Base-by-base conservation (phyloP, 2,888 invertebrate species). In the Cartodere bifasciata region DNA sequence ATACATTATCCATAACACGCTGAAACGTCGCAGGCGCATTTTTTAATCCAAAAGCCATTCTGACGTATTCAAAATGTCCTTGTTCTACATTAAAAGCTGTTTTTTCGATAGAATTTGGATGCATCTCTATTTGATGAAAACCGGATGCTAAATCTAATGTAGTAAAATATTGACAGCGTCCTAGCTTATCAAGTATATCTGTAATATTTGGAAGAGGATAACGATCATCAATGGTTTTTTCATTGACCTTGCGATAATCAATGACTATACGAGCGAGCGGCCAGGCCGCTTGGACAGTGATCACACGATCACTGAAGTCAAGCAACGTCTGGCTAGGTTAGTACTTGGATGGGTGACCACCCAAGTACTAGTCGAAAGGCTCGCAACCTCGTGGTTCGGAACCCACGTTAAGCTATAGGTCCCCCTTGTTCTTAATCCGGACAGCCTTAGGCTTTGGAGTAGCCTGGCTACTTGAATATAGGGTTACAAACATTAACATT, bases 121-220 rank as follows among this genome's bases (percentile, higher is more conserved):
- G 29, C 22, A 55, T 32, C 9, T 44, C 44, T 2, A 55, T 49
- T 32, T 56, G 53, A 27, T 49, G 46, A 28, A 50, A 56, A 1
- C 52, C 53, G 16, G 39, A 41, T 1, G 50, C 47, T 4, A 53
- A 29, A 31, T 55, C 51, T 4, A 54, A 26, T 0, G 43, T 47
- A 1, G 46, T 42, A 31, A 55, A 54, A 27, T 48, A 53, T 13
- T 43, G 29, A 13, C 35, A 36, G 13, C 33, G 23, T 0, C 45
- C 45, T 28, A 50, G 24, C 20, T 40, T 32, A 15, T 46, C 41
- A 13, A 49, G 30, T 3, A 48, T 31, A 13, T 47, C 43, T 4
- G 42, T 32, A 3, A 52, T 44, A 14, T 43, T 36, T 3, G 43
- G 43, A 4, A 47, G 23, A 20, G 47, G 44, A 36, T 43, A 48